Evolutionary conservation across 2,113 vertebrate genomes (phyloP), one percentile per base, ranked within the genome.

Genomic region (Pantherophis guttatus): DNA sequence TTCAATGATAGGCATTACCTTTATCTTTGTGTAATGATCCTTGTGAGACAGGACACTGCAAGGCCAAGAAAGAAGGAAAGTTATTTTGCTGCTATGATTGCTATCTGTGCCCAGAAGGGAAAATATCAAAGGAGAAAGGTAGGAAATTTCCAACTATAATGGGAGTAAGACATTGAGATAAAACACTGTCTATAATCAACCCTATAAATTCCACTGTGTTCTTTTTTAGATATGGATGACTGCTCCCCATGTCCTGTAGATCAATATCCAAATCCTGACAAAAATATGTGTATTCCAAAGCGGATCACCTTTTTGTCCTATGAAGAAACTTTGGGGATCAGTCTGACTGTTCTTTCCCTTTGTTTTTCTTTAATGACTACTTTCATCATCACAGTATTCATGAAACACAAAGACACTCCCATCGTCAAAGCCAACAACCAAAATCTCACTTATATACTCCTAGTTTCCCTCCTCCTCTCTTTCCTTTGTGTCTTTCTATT

Each of bases 161-260:
- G 1, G n/a, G 33, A 39, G 0, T 86, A 50, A 1, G 48, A 1
- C 9, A 86, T 3, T 12, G 1, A 0, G 23, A 5, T 23, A 50
- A 10, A 50, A 50, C 9, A 26, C 5, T 58, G 7, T 50, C 0
- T 55, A 0, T 55, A 55, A 55, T 55, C 13, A 17, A 3, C 6
- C 21, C 1, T 33, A 21, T 19, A 0, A 26, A 55, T 15, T n/a
- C 13, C 29, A 15, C 26, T 62, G 6, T 19, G 6, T 29, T 90
- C 3, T 33, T 19, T 90, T 90, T 52, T 48, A 90, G 89, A 90
- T 15, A 70, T 52, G 26, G 26, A 90, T 90, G 89, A 65, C 26
- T 90, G 89, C 19, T 65, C 24, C 29, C 15, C 10, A 26, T 90
- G 89, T 48, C 3, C 58, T 21, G 44, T 19, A 81, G 70, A 39